These are phyloP conservation scores for Quiscalus mexicanus DNA, from an alignment of 2,113 vertebrate species.

Conservation along the genomic window DNA sequence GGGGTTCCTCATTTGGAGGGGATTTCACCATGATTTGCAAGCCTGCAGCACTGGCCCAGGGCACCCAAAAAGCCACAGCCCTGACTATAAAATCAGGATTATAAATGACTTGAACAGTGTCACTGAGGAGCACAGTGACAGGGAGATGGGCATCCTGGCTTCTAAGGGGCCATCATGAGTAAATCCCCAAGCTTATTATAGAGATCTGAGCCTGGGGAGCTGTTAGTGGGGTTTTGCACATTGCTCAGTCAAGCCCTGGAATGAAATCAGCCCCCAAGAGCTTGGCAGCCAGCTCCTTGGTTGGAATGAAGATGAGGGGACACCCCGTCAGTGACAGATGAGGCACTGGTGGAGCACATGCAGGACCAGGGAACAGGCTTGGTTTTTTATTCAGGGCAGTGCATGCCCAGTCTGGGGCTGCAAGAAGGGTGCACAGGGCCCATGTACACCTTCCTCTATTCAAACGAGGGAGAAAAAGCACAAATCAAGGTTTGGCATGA, in stretches of 20 bases:
- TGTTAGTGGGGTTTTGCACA: neutral
- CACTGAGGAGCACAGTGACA: neutral
- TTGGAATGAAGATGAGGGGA: neutral
- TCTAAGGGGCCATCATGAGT: neutral
- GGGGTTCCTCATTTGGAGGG: neutral
- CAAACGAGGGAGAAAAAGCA: neutral
- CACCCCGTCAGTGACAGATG: fast-evolving
- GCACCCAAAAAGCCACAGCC: neutral
- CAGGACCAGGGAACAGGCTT: neutral
- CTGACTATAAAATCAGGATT: neutral
- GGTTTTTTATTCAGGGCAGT: neutral
- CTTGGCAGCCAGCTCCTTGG: neutral
- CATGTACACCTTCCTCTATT: neutral
- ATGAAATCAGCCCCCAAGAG: neutral
- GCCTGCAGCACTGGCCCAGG: neutral
- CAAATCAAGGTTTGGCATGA: neutral
- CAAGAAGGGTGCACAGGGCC: fast-evolving
- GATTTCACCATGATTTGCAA: neutral
- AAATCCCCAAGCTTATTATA: neutral
- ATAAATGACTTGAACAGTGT: neutral
- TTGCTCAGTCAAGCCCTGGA: neutral
- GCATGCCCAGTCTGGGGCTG: neutral
- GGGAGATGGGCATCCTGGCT: neutral
- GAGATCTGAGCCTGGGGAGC: neutral
- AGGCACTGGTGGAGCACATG: neutral